These are phyloP conservation scores for Xylota segnis DNA, from an alignment of 2,888 invertebrate genomes.

Conservation along the genomic window DNA sequence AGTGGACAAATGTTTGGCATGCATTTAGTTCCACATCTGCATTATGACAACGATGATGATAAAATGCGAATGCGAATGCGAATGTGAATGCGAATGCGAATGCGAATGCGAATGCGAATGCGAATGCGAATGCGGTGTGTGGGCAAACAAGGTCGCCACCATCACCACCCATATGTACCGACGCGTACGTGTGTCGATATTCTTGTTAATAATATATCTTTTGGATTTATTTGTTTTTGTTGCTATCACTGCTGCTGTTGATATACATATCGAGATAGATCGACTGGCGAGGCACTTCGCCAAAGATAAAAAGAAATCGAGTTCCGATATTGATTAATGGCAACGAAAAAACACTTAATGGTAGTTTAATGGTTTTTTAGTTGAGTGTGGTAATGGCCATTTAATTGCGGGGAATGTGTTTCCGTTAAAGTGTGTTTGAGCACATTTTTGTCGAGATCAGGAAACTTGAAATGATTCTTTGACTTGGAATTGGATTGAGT, in stretches of 20 bases:
- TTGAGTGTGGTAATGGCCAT: conserved; percentile 72
- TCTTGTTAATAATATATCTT: conserved; percentile 39
- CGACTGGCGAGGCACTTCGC: conserved; percentile 7
- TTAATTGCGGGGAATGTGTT: conserved; percentile 61
- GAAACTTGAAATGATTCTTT: conserved; percentile 15
- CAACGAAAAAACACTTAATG: conserved; percentile 48
- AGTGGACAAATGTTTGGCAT: conserved; percentile 49
- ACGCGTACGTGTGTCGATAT: conserved; percentile 15
- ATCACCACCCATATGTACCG: no score
- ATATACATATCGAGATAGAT: conserved; percentile 16
- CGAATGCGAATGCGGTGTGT: conserved; percentile 16
- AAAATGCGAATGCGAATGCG: conserved; percentile 38
- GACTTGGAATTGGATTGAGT: conserved; percentile 13
- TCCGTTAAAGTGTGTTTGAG: conserved; percentile 33
- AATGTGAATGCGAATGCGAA: conserved; percentile 29
- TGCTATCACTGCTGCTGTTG: conserved; percentile 9
- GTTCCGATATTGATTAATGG: conserved; percentile 68
- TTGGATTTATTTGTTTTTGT: conserved; percentile 19
- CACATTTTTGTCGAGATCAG: conserved; percentile 18
- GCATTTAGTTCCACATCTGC: conserved; percentile 63
- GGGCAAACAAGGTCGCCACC: conserved; percentile 69
- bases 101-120: conserved; percentile 21
- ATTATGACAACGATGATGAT: conserved; percentile 51
- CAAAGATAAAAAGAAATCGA: conserved; percentile 46
- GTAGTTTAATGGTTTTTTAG: conserved; percentile 64